Evolutionary conservation across 2,113 vertebrate species (phyloP).

Genomic region (Pituophis catenifer): DNA sequence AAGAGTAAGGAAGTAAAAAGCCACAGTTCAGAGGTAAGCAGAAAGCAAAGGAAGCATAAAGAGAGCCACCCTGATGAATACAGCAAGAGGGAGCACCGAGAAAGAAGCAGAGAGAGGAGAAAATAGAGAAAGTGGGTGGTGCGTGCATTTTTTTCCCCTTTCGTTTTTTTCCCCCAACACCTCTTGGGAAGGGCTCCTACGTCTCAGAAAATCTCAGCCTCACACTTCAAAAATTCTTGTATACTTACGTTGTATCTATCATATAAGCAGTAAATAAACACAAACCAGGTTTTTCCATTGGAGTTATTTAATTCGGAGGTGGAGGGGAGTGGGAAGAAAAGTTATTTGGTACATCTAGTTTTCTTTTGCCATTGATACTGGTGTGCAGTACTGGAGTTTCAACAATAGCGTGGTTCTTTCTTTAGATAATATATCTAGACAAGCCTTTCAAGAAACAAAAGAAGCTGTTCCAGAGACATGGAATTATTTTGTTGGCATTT

Average conservation of each 20-base stretch:
- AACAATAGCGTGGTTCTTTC: conserved; percentile 17
- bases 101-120: conserved; percentile 62
- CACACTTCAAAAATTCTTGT: conserved; percentile 32
- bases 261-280: conserved; percentile 53
- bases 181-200: conserved; percentile 65
- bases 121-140: conserved; percentile 53
- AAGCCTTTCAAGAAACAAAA: not conserved
- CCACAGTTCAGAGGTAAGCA: conserved; percentile 29
- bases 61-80: conserved; percentile 24
- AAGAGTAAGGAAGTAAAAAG: conserved; percentile 48
- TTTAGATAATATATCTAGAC: conserved; percentile 32
- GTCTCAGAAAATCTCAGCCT: conserved; percentile 50
- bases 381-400: conserved; percentile 13
- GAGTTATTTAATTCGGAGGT: not conserved
- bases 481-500: not conserved
- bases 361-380: conserved; percentile 41
- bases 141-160: not conserved
- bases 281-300: conserved; percentile 28
- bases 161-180: not conserved
- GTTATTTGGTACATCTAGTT: conserved; percentile 18
- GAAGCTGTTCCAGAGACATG: not conserved
- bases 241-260: conserved; percentile 28
- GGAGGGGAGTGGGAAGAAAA: not conserved
- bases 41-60: conserved; percentile 39
- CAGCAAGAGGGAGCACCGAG: conserved; percentile 34